Percentiles rank a stretch among this genome's conserved stretches.
Evolutionary conservation across 2,113 vertebrate genomes (phyloP).

Genomic region (Lycaon pictus): DNA sequence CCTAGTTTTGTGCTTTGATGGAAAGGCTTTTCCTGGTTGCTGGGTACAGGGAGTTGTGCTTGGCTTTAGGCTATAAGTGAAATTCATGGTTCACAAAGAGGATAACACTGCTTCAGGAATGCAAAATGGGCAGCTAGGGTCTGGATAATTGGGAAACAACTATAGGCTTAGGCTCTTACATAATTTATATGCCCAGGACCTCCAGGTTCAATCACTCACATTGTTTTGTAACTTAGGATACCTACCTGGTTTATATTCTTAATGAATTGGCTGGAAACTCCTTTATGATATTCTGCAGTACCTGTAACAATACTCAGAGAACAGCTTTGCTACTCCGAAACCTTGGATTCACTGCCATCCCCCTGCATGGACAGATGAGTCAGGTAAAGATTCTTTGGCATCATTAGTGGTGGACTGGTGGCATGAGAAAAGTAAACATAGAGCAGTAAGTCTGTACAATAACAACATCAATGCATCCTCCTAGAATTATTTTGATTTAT

Average conservation of each 20-base stretch:
- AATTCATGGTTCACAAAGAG: neutral
- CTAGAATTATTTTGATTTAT: neutral
- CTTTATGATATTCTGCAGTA: constrained; percentile 99
- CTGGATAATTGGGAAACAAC: neutral
- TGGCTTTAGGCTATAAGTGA: neutral
- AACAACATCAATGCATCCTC: neutral
- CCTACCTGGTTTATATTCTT: constrained; percentile 97
- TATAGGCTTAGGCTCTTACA: neutral
- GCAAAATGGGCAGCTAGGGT: neutral
- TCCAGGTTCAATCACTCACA: neutral
- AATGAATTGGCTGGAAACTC: constrained; percentile 98
- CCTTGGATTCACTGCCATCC: constrained; percentile 97
- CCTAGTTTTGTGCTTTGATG: neutral
- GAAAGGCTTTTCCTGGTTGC: neutral
- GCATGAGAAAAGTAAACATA: neutral
- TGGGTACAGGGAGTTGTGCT: neutral
- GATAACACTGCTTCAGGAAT: neutral
- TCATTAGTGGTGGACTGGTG: neutral
- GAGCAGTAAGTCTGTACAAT: neutral
- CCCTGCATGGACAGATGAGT: constrained; percentile 98
- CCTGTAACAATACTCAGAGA: constrained; percentile 97
- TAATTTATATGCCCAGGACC: neutral
- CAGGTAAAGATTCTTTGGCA: constrained; percentile 88
- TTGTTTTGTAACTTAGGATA: constrained; percentile 90
- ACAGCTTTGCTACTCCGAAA: constrained; percentile 95